phyloP scores from a whole-genome alignment of 92 coral and sea anemone genomes.

The Zoanthus solanderi region DNA sequence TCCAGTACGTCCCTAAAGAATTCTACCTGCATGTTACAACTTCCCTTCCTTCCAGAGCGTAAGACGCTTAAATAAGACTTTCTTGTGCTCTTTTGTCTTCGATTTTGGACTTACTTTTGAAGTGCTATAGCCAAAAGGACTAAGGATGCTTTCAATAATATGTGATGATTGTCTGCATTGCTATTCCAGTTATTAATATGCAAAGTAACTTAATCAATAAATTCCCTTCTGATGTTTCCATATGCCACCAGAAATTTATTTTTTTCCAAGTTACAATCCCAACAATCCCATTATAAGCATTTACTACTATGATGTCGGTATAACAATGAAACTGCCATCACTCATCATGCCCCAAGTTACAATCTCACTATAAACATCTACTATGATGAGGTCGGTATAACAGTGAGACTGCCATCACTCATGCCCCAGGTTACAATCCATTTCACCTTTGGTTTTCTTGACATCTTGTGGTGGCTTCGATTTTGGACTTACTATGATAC shows the following conservation, averaged over 20 bases:
- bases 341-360: too few species aligned
- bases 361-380: too few species aligned
- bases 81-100: neutral
- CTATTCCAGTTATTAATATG: neutral
- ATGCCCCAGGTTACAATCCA: slow-evolving; percentile 47
- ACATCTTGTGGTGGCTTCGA: slow-evolving; percentile 32
- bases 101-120: neutral
- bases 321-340: too few species aligned
- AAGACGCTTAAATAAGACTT: neutral
- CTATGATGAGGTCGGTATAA: too few species aligned
- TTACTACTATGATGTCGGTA: too few species aligned
- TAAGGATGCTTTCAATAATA: neutral
- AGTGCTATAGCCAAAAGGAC: neutral
- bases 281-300: too few species aligned
- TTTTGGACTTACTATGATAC: neutral
- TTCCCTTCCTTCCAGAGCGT: neutral
- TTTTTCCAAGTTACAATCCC: neutral
- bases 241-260: slow-evolving; percentile 39
- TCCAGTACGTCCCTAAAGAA: neutral
- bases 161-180: neutral
- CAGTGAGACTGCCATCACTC: too few species aligned
- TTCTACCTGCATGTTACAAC: neutral
- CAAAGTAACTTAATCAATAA: slow-evolving; percentile 25
- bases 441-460: slow-evolving; percentile 44
- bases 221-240: slow-evolving; percentile 35